A percentile compares a stretch with the other conserved stretches of the same genome.
phyloP scores from a whole-genome alignment of 2,113 vertebrate genomes.

The Clupea harengus region DNA sequence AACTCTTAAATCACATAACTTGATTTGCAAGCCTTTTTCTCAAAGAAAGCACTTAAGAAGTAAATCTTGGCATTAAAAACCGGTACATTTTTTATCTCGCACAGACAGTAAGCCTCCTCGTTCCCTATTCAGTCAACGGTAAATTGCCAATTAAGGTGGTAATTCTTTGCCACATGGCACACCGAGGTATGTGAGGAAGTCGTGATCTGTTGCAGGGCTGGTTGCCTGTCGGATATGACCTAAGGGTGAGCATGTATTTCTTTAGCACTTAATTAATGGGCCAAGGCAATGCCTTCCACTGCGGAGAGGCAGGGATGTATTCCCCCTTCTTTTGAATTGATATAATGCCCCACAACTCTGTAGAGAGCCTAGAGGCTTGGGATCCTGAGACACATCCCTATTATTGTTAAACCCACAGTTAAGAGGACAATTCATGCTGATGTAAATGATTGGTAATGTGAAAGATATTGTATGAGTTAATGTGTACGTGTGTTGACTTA shows the following conservation, averaged over 20 bases:
- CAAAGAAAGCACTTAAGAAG: not conserved
- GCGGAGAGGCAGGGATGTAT: constrained; percentile 22
- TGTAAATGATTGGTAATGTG: not conserved
- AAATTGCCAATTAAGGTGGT: constrained; percentile 61
- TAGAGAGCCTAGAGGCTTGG: constrained; percentile 32
- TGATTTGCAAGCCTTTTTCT: constrained; percentile 58
- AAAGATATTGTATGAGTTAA: not conserved
- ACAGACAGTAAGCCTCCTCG: constrained; percentile 56
- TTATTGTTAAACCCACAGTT: constrained; percentile 34
- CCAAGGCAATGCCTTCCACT: constrained; percentile 47
- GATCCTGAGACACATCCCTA: constrained; percentile 37
- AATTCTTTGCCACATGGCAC: not conserved
- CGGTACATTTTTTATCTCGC: not conserved
- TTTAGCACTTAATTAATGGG: constrained; percentile 69
- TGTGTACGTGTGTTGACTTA: constrained; percentile 1
- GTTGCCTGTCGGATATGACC: constrained; percentile 64
- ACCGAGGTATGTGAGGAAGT: constrained; percentile 46
- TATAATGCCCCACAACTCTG: constrained; percentile 35
- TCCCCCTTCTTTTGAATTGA: constrained; percentile 35
- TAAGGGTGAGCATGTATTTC: constrained; percentile 59
- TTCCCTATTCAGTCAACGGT: constrained; percentile 53
- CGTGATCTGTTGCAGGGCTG: constrained; percentile 50
- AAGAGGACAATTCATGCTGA: not conserved
- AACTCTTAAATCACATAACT: constrained; percentile 52
- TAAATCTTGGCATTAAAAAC: constrained; percentile 50